Evolutionary conservation across 2,888 invertebrate genomes (phyloP).

Genomic region (Dynastes maya): DNA sequence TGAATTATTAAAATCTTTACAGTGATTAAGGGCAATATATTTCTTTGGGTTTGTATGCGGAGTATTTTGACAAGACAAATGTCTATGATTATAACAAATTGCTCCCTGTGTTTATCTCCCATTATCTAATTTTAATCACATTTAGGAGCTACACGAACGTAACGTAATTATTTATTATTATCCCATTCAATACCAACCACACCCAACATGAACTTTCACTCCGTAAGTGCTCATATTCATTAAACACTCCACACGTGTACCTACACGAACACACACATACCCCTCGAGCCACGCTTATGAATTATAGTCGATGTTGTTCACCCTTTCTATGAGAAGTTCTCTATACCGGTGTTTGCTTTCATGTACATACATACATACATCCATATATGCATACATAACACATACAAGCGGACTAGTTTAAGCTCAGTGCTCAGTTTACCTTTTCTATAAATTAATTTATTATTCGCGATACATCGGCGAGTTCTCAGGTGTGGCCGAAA

Average conservation of each 20-base stretch:
- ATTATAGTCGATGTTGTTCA: conserved; percentile 6
- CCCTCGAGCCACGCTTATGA: not conserved
- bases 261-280: not conserved
- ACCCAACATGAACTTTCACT: conserved; percentile 13
- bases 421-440: conserved; percentile 26
- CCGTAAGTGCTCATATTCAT: conserved; percentile 1
- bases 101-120: not conserved
- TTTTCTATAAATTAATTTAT: conserved; percentile 38
- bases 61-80: not conserved
- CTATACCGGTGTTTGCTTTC: not conserved
- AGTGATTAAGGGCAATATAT: too few relatives aligned
- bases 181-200: conserved; percentile 4
- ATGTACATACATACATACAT: not conserved
- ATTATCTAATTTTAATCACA: conserved; percentile 6
- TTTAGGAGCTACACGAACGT: not conserved
- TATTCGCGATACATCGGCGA: not conserved
- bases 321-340: not conserved
- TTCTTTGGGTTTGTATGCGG: too few relatives aligned
- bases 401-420: not conserved
- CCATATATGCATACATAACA: too few relatives aligned
- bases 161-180: conserved; percentile 20
- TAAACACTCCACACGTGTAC: not conserved
- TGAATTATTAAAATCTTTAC: too few relatives aligned
- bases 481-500: conserved; percentile 29
- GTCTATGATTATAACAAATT: conserved; percentile 1